Base-by-base conservation (phyloP, 2,113 vertebrate species). In the Cololabis saira region DNA sequence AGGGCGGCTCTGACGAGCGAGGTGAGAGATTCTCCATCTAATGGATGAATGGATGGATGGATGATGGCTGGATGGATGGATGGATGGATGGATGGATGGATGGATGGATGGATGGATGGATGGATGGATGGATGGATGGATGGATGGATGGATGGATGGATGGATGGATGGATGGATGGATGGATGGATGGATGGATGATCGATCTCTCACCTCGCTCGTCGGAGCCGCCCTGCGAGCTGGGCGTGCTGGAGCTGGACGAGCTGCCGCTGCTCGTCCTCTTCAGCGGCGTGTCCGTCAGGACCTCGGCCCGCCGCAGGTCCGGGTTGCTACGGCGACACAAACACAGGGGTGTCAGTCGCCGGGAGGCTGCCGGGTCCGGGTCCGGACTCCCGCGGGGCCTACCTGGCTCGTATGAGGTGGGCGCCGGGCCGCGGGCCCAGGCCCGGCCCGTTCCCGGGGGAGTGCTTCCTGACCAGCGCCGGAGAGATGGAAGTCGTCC, bases 401-500 rank as follows among this genome's bases (percentile, higher is more conserved):
- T 65, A 98, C 98, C 98, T 99, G 82, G 97, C 97, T 86, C 97
- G 93, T 62, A 98, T 95, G 67, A 95, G 96, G 72, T 97, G 96
- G 19, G 96, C 95, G 76, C 96, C 95, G 12, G 96, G 80, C 44
- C 96, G 92, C 40, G 94, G 94, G 14, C 95, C 96, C 49, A 98
- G 89, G 13, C 96, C 95, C 0, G 92, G 91, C 51, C 97, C 97
- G 0, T 99, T 99, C 55, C 96, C 96, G 0, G 97, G 95, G 61
- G 97, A 99, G 87, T 96, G 97, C 89, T 98, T 99, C 84, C 98
- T 94, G 10, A 95, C 95, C 90, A 98, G 85, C 10, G 98, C 98
- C 43, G 98, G 98, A 66, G 98, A 99, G 87, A 99, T 99, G 85
- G 98, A 99, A 81, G 98, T 99, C 73, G 98, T 99, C 93, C 98